Conservation (phyloP, 2,888 invertebrate genomes). For the Cybosia mesomella region DNA sequence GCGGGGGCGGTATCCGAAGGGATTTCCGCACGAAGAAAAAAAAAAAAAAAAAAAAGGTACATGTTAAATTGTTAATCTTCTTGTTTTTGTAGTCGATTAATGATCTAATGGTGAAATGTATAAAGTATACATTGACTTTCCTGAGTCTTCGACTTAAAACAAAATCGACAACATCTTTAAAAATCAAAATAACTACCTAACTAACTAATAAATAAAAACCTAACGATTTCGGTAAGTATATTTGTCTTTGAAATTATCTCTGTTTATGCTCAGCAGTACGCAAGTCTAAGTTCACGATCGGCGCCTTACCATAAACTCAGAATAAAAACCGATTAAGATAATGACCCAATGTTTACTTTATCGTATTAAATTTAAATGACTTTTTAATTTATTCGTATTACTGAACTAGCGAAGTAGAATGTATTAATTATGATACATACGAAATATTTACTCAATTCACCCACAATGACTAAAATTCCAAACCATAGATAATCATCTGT, state of each 20-base stretch:
- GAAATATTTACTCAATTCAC: background rate
- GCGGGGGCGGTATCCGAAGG: too few relatives aligned
- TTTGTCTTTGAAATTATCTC: background rate
- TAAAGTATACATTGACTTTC: too few relatives aligned
- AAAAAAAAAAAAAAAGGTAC: too few relatives aligned
- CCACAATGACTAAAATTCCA: background rate
- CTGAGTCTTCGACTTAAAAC: too few relatives aligned
- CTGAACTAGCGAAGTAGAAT: background rate
- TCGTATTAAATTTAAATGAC: background rate
- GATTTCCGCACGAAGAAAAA: too few relatives aligned
- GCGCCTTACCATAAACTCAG: background rate
- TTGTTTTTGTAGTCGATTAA: too few relatives aligned
- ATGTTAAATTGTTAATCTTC: too few relatives aligned
- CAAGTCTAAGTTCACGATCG: background rate
- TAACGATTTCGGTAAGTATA: background rate
- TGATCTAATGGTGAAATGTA: too few relatives aligned
- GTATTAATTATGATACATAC: background rate
- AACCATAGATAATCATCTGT: background rate
- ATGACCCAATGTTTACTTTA: background rate
- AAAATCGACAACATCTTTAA: too few relatives aligned
- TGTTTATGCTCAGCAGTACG: background rate
- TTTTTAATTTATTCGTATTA: background rate
- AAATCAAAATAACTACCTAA: too few relatives aligned
- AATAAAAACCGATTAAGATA: background rate
- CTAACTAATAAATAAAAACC: too few relatives aligned